These are phyloP conservation scores for Thamnophis elegans DNA, from an alignment of 2,797 vertebrate species.

Conservation along the genomic window DNA sequence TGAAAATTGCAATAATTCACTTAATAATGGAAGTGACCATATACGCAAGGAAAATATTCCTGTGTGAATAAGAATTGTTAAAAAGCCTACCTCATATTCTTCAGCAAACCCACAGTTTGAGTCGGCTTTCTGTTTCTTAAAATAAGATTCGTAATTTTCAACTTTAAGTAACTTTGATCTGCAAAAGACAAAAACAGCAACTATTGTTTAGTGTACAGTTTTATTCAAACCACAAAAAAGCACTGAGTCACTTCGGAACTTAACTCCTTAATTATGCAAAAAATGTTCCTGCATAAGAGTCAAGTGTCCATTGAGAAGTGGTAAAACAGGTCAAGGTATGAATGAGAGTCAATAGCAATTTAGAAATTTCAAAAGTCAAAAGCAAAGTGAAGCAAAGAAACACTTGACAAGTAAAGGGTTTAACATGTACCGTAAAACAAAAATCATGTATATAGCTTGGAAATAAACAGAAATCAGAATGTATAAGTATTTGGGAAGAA, in stretches of 20 bases:
- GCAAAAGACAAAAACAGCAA: constrained; percentile 38
- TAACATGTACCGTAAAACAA: neutral
- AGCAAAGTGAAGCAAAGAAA: neutral
- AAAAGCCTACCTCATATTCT: constrained; percentile 86
- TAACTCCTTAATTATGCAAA: neutral
- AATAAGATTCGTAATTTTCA: constrained; percentile 87
- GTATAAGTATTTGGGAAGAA: neutral
- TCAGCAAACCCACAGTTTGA: constrained; percentile 94
- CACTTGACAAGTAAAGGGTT: neutral
- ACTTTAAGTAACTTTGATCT: constrained; percentile 83
- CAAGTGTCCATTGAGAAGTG: neutral
- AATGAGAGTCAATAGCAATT: neutral
- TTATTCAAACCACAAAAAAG: neutral
- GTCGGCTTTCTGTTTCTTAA: constrained; percentile 88
- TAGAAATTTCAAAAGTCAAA: neutral
- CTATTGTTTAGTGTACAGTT: neutral
- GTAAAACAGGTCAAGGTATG: neutral
- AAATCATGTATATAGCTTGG: neutral
- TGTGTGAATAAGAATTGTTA: neutral
- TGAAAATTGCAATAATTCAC: neutral
- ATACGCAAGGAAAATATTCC: neutral
- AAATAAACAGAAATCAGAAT: constrained; percentile 15
- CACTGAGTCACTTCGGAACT: neutral
- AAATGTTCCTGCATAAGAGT: neutral
- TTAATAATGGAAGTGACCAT: neutral